Evolutionary conservation across 2,113 vertebrate species (phyloP).

Genomic region (Rallus limicola): DNA sequence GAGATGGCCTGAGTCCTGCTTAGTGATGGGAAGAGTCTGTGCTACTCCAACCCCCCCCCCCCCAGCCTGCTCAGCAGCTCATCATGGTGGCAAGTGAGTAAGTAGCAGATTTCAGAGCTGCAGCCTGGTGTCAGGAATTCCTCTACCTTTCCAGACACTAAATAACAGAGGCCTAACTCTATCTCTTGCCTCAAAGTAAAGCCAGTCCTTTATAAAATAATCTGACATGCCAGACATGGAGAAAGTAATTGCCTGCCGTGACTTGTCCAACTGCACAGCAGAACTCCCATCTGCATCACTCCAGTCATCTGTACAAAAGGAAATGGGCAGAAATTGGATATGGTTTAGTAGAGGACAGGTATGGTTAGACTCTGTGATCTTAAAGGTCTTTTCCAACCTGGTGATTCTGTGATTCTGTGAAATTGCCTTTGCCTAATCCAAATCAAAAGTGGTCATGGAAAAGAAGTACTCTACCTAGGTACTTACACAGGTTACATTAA

Average conservation of each 20-base stretch:
- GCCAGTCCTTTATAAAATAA: background rate
- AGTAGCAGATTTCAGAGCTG: background rate
- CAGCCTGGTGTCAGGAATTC: background rate
- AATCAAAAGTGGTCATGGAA: background rate
- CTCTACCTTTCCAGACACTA: background rate
- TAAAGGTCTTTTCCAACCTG: no score
- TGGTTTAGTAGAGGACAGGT: no score
- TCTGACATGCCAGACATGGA: background rate
- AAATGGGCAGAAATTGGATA: background rate
- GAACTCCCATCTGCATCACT: background rate
- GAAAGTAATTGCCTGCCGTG: background rate
- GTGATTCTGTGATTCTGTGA: no score
- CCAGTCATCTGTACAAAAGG: background rate
- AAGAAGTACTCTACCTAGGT: background rate
- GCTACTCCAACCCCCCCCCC: background rate
- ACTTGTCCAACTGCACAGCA: background rate
- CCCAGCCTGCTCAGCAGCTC: background rate
- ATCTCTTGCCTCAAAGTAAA: background rate
- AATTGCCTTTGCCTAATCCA: background rate
- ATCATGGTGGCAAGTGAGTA: rapidly evolving
- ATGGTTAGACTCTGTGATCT: no score
- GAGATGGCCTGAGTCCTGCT: background rate
- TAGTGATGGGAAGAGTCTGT: background rate
- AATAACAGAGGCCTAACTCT: background rate
- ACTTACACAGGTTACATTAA: background rate